Evolutionary conservation across 1,140 invertebrate genomes (phyloP).

Genomic region (Tachypleus tridentatus): DNA sequence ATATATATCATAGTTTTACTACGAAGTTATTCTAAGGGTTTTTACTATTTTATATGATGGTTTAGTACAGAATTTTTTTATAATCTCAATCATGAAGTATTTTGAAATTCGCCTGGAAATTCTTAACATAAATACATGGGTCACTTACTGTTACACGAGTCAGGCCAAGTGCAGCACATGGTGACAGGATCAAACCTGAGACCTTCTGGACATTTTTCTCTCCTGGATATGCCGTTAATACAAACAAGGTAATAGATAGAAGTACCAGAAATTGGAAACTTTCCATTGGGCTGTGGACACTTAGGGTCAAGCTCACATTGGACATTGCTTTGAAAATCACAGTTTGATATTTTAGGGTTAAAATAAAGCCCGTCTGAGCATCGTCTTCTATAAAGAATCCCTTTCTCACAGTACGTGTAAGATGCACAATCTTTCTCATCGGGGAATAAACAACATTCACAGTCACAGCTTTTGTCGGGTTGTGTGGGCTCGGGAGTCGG

Average conservation of each 20-base stretch:
- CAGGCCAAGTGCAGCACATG: neutral
- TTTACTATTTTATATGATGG: no score
- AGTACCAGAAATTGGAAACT: conserved; percentile 5
- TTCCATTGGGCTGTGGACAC: conserved; percentile 2
- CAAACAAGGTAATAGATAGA: conserved; percentile 26
- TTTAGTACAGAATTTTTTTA: no score
- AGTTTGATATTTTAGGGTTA: conserved; percentile 7
- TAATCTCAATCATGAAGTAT: no score
- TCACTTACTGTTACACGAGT: conserved; percentile 7
- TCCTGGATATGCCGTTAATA: conserved; percentile 20
- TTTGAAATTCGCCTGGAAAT: no score
- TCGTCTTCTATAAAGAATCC: neutral
- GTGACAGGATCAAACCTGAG: conserved; percentile 9
- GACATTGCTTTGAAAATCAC: conserved; percentile 6
- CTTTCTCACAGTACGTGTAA: conserved; percentile 8
- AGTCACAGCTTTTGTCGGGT: conserved; percentile 4
- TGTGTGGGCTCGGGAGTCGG: no score
- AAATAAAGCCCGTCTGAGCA: conserved; percentile 8
- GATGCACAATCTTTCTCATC: conserved; percentile 8
- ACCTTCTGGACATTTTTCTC: conserved; percentile 21
- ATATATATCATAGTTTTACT: no score
- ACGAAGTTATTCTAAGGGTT: no score
- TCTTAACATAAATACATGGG: no score
- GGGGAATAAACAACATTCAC: conserved; percentile 9
- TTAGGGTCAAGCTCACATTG: neutral